Evolutionary conservation across 2,113 vertebrate genomes (phyloP).

Genomic region (Mesoclemmys tuberculata): DNA sequence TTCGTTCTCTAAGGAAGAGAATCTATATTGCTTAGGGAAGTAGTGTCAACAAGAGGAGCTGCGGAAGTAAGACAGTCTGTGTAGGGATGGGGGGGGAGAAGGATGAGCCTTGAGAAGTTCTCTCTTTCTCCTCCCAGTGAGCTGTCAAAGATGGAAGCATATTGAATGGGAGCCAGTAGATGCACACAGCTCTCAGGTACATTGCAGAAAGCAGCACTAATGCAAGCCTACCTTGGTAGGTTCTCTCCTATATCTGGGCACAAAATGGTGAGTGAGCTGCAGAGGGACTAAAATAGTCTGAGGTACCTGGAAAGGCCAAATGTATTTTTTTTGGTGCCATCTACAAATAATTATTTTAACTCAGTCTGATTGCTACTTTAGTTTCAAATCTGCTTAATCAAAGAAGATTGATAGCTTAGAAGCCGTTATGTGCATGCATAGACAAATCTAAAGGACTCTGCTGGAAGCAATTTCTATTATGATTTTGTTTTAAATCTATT

Average conservation of each 20-base stretch:
- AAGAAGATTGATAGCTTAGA: not conserved
- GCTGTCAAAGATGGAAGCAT: not conserved
- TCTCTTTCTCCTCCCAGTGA: not conserved
- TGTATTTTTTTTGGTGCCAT: not conserved
- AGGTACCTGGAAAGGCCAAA: not conserved
- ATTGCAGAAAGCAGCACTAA: not conserved
- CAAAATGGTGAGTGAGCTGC: not conserved
- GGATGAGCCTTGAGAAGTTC: not conserved
- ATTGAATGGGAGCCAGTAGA: not conserved
- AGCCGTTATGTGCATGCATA: not conserved
- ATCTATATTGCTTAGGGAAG: not conserved
- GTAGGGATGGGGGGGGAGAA: not conserved
- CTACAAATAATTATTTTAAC: not conserved
- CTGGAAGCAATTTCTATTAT: not conserved
- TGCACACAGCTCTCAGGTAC: no score
- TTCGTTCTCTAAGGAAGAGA: no score
- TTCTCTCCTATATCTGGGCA: not conserved
- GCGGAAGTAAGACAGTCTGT: rapidly evolving
- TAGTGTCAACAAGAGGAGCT: not conserved
- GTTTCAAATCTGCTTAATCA: not conserved
- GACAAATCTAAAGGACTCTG: not conserved
- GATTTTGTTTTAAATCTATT: not conserved
- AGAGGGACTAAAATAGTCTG: not conserved
- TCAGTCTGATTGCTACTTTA: not conserved
- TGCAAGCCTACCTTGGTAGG: not conserved